Evolutionary conservation across 2,113 vertebrate genomes (phyloP), one percentile per base, ranked within the genome.

Genomic region (Boleophthalmus pectinirostris): DNA sequence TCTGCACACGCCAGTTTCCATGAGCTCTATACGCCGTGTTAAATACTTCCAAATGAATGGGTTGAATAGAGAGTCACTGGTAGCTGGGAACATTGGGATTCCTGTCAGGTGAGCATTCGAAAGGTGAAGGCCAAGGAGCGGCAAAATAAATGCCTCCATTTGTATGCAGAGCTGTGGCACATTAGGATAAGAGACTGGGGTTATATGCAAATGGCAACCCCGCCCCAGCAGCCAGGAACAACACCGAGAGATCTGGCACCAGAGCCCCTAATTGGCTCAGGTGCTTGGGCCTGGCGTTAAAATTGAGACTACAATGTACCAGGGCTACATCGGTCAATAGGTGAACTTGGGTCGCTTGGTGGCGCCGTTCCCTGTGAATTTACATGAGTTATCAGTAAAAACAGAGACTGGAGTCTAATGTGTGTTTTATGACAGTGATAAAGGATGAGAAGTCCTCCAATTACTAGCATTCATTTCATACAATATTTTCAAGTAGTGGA

Each of bases 191-290:
- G 82, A 88, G 89, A 87, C 80, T 67, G 88, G 79, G 93, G 92
- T 93, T 92, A 92, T 91, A 94, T 94, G 91, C 91, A 92, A 94
- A 94, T 94, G 77, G 61, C 49, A 87, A 88, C 81, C 91, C 75
- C 83, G 85, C 86, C 88, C 85, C 57, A 69, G 74, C 73, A 74
- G 71, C 74, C 74, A 77, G 77, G 75, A 85, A 85, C 88, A 58
- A 92, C 85, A 85, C 45, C 21, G 86, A 82, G 78, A 73, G 73
- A 86, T 84, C 68, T 78, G 73, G 81, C 82, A 85, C 77, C 74
- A 69, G 18, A 53, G 29, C 3, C 81, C 81, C 83, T 92, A 92
- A 92, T 93, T 92, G 91, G 90, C 91, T 87, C 91, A 91, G 91
- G 90, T 92, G 88, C 83, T 74, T 73, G 79, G 83, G 78, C 80